Base-by-base conservation (phyloP, 2,888 invertebrate genomes). In the Nymphalis polychloros region DNA sequence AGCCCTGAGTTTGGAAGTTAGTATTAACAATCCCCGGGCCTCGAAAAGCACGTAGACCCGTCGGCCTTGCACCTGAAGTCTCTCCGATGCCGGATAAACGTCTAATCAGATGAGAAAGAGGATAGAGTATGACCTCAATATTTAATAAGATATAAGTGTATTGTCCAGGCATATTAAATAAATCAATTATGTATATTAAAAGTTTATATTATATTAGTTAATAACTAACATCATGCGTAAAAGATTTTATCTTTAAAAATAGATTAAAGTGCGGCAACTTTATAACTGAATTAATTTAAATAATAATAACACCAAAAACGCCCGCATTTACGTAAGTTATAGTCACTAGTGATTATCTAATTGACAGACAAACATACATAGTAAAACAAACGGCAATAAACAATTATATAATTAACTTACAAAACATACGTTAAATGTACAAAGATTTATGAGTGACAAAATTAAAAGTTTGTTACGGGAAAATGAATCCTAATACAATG, bases 371-470 rank as follows among this genome's bases (percentile, higher is more conserved):
- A 57, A 72, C 60, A 70, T 48, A 70, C 57, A 59, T 57, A 70
- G 48, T 59, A 63, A 64, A 71, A 72, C 63, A 63, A 69, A 71
- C 63, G 55, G 53, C 64, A 64, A 68, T 67, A 69, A 68, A 61
- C 66, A 67, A 66, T 74, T 71, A 74, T 67, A 69, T 70, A 70
- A 73, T 73, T 73, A 73, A 60, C 52, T 70, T 59, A 66, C 65
- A 66, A 57, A 57, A 53, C 53, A 53, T 57, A 41, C 60, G 67
- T 63, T 60, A 49, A 63, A 63, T 59, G 64, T 62, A 41, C 41
- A 8, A 57, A 70, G 73, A 73, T 73, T 73, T 72, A 72, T 72
- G 69, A 65, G 27, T 23, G 66, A 63, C 47, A 27, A 69, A 64
- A 64, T 60, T 47, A 57, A 8, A 57, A 6, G 0, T 4, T 5